A percentile compares a stretch with the other conserved stretches of the same genome.
These are phyloP conservation scores for Polyommatus icarus DNA, from an alignment of 2,888 invertebrate genomes.

Conservation along the genomic window DNA sequence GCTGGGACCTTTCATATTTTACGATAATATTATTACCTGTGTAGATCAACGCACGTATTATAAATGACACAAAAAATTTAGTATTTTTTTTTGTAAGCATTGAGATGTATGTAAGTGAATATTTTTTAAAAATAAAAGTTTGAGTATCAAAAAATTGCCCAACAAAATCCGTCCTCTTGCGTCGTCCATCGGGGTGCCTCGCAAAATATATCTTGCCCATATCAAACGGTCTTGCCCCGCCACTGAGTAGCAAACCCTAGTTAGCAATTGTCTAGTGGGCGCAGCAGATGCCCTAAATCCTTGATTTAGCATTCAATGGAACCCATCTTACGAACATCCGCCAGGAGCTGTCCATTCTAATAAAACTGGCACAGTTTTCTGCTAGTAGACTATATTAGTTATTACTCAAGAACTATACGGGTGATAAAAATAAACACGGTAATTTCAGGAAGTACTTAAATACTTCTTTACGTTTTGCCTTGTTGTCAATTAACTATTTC, in stretches of 20 bases:
- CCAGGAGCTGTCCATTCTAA: conserved; percentile 4
- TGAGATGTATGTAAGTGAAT: too few relatives aligned
- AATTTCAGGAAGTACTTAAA: not conserved
- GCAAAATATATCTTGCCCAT: too few relatives aligned
- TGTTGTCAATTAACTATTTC: not conserved
- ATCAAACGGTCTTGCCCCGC: too few relatives aligned
- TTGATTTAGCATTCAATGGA: conserved; percentile 48
- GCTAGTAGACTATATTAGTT: not conserved
- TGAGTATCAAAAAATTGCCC: too few relatives aligned
- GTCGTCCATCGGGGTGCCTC: too few relatives aligned
- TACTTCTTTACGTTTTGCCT: not conserved
- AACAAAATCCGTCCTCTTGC: too few relatives aligned
- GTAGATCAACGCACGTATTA: too few relatives aligned
- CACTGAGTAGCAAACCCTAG: not conserved
- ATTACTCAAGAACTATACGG: not conserved
- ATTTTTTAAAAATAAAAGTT: too few relatives aligned
- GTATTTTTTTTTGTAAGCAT: too few relatives aligned
- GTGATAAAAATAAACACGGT: not conserved
- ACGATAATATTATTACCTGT: too few relatives aligned
- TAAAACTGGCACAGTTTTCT: conserved; percentile 6
- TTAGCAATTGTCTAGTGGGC: conserved; percentile 45
- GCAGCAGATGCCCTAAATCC: conserved; percentile 56
- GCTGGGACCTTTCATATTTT: too few relatives aligned
- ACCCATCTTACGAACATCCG: conserved; percentile 19
- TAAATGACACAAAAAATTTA: too few relatives aligned